Percentiles rank a stretch among this genome's conserved stretches.
phyloP scores from a whole-genome alignment of 2,113 vertebrate species.

The Xerus inauris region DNA sequence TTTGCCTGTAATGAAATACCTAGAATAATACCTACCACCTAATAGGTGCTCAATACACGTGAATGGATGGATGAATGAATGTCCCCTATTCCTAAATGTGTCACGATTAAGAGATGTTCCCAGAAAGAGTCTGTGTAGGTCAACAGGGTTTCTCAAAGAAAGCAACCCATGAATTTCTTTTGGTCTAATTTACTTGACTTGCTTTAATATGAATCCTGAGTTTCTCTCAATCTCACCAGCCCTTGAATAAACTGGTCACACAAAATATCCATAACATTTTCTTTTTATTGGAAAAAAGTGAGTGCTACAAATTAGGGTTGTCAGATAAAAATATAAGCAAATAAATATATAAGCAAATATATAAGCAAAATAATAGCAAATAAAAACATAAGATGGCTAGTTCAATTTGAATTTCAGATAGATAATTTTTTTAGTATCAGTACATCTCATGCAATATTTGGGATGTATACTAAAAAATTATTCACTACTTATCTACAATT shows the following conservation, averaged over 20 bases:
- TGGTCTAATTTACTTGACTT: constrained; percentile 41
- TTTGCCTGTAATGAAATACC: not conserved
- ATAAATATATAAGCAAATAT: too few relatives aligned
- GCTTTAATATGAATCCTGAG: not conserved
- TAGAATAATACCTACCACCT: not conserved
- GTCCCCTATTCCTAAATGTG: not conserved
- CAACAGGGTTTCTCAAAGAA: not conserved
- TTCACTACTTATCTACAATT: not conserved
- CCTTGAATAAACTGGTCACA: not conserved
- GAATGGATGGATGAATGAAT: not conserved
- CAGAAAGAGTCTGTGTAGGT: not conserved
- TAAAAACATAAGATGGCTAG: constrained; percentile 6
- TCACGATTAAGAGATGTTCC: not conserved
- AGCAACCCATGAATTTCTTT: not conserved
- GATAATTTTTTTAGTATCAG: not conserved
- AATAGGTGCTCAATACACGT: not conserved
- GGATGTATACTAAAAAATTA: not conserved
- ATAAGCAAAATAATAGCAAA: too few relatives aligned
- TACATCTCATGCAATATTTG: not conserved
- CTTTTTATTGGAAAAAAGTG: constrained; percentile 31
- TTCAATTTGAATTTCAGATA: constrained; percentile 56
- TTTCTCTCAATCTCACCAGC: not conserved
- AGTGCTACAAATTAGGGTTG: not conserved
- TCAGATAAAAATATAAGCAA: too few relatives aligned
- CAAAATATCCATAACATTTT: constrained; percentile 11